Percentiles rank a stretch among this genome's conserved stretches.
Conservation (phyloP, 2,888 invertebrate species). For the Mesopsocus fuscifrons region DNA sequence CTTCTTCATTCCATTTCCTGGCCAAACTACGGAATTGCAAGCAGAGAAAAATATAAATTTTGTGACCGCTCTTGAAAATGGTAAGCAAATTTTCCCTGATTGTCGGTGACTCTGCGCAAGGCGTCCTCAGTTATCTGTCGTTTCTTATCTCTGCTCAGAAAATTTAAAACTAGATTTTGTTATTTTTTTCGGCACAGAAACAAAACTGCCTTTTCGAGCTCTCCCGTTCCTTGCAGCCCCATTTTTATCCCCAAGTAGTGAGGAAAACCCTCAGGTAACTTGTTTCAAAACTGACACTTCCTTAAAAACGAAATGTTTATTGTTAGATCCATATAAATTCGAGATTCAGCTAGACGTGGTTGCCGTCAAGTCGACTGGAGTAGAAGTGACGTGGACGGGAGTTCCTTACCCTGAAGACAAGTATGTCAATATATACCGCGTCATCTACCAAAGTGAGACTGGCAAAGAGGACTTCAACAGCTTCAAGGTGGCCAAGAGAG, state of each 20-base stretch:
- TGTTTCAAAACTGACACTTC: too few relatives aligned
- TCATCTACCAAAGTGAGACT: conserved; percentile 58
- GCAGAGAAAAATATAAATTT: conserved; percentile 49
- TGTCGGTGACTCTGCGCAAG: too few relatives aligned
- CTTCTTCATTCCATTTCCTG: conserved; percentile 63
- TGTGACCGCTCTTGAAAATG: conserved; percentile 46
- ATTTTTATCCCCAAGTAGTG: too few relatives aligned
- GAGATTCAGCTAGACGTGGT: conserved; percentile 56
- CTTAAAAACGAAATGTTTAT: too few relatives aligned
- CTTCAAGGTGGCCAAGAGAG: conserved; percentile 55
- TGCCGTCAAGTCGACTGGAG: conserved; percentile 53
- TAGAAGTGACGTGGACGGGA: conserved; percentile 64
- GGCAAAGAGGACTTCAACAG: conserved; percentile 52
- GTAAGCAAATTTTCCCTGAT: too few relatives aligned
- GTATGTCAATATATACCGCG: conserved; percentile 74
- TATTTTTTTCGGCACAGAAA: too few relatives aligned
- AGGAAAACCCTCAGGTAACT: too few relatives aligned
- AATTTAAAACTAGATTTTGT: not conserved
- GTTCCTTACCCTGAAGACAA: conserved; percentile 79
- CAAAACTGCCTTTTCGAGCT: too few relatives aligned
- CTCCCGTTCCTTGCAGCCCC: too few relatives aligned
- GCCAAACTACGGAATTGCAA: conserved; percentile 58
- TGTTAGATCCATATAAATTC: conserved; percentile 70
- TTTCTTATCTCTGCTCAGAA: not conserved
- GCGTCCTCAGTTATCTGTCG: not conserved